phyloP scores from a whole-genome alignment of 1,140 invertebrate genomes.

The Maniola jurtina region DNA sequence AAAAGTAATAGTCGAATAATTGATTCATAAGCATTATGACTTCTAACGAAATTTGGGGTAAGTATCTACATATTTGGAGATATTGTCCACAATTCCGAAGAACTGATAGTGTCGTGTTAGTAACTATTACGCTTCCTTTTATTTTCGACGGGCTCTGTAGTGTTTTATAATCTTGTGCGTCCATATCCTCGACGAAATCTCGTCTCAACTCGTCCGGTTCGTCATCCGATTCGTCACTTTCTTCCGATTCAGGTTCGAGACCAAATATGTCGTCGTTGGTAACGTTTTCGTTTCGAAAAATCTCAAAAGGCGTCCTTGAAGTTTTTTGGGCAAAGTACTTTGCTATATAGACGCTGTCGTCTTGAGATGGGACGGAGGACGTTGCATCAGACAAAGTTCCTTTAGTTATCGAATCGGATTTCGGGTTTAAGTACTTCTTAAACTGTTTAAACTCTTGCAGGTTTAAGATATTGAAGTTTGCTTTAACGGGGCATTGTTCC shows the following conservation, averaged over 20 bases:
- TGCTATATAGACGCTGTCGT: slow-evolving; percentile 80
- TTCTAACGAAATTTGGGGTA: slow-evolving; percentile 95
- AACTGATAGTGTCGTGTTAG: slow-evolving; percentile 96
- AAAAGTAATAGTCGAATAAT: slow-evolving; percentile 97
- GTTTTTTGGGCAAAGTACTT: slow-evolving; percentile 68
- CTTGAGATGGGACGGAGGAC: slow-evolving; percentile 83
- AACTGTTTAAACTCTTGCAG: slow-evolving; percentile 87
- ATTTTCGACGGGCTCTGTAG: slow-evolving; percentile 48
- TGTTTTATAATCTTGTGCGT: slow-evolving; percentile 47
- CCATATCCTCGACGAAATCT: slow-evolving; percentile 84
- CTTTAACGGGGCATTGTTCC: slow-evolving; percentile 92
- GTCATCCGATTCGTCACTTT: slow-evolving; percentile 87
- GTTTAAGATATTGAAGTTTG: slow-evolving; percentile 91
- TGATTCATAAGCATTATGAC: slow-evolving; percentile 95
- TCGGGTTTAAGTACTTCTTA: slow-evolving; percentile 76
- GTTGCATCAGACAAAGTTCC: slow-evolving; percentile 76
- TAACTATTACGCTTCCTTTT: slow-evolving; percentile 79
- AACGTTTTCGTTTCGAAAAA: slow-evolving; percentile 85
- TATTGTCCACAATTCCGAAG: slow-evolving; percentile 95
- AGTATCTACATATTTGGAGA: slow-evolving; percentile 94
- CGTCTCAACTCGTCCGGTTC: slow-evolving; percentile 85
- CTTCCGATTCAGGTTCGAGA: slow-evolving; percentile 81
- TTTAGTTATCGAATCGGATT: slow-evolving; percentile 51
- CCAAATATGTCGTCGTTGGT: slow-evolving; percentile 93
- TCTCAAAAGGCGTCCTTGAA: slow-evolving; percentile 87